Base-by-base conservation (phyloP, 1,140 invertebrate species). In the Callitettix versicolor region DNA sequence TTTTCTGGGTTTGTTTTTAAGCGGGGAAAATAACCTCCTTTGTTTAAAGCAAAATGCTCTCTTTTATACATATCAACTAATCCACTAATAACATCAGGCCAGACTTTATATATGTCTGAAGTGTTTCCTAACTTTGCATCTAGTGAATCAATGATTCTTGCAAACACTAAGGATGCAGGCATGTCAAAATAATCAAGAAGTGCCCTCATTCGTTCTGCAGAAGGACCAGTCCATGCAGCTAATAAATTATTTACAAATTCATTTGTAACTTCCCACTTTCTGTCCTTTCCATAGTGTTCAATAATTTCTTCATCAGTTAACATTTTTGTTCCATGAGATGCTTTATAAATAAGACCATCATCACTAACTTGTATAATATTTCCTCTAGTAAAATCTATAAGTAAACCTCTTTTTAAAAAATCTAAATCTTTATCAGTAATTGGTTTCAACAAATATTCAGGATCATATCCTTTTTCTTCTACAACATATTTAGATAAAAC, bases 111-210 rank as follows among this genome's bases (percentile, higher is more conserved):
- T 21, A 65, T 63, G 21, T 71, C 57, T 17, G 69, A 59, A 2
- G 60, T 62, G 48, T 61, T 60, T 17, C 57, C 73, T 48, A 71
- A 68, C 62, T 73, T 64, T 63, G 78, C 71, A 64, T 89, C 85
- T 5, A 84, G 58, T 1, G 75, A 68, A 66, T 91, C 86, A 26
- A 91, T 76, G n/a, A 78, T 72, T 64, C 80, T 75, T 1, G 84
- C 84, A 70, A 84, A 86, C 3, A 78, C 72, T n/a, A 88, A 60
- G 11, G 77, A 74, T 12, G 76, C 71, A 1, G 82, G 76, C 62
- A 82, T 79, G 66, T 89, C 86, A 69, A 88, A 90, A 65, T 84
- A 88, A 66, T 89, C 86, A 18, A 86, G 70, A 43, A 86, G 71
- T 26, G 80, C 75, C 43, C 84, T 71, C 63, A 86, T 78, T 64